phyloP scores from a whole-genome alignment of 2,797 vertebrate genomes.

The Cirrhinus mrigala region DNA sequence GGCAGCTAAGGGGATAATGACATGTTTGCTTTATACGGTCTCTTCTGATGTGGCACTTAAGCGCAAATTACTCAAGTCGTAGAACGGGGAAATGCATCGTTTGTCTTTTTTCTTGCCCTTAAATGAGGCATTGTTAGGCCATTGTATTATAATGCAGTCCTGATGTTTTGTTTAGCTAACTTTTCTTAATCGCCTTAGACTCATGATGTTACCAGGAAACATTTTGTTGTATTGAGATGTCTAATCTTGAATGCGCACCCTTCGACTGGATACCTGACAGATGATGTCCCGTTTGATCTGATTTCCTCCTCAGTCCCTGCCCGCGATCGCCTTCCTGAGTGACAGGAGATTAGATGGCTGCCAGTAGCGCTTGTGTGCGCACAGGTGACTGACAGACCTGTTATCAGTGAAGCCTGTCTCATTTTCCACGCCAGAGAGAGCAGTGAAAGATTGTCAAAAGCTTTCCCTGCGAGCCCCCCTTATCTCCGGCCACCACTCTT shows the following conservation, averaged over 20 bases:
- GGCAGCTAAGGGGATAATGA: slow-evolving; percentile 75
- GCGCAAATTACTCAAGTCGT: slow-evolving; percentile 73
- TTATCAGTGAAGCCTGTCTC: slow-evolving; percentile 56
- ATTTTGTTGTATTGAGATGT: slow-evolving; percentile 31
- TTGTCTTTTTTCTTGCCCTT: slow-evolving; percentile 44
- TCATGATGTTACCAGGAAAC: slow-evolving; percentile 25
- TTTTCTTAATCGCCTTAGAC: not conserved
- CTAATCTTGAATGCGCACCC: not conserved
- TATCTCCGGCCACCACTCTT: slow-evolving; percentile 59
- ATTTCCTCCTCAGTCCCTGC: not conserved
- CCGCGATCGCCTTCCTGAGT: slow-evolving; percentile 9
- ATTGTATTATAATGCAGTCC: not conserved
- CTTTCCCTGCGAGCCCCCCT: slow-evolving; percentile 56
- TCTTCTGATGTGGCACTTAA: slow-evolving; percentile 79
- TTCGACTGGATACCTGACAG: slow-evolving; percentile 12
- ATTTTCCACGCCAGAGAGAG: slow-evolving; percentile 44
- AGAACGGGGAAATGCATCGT: slow-evolving; percentile 56
- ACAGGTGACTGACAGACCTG: slow-evolving; percentile 56
- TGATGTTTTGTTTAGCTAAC: slow-evolving; percentile 1
- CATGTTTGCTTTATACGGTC: slow-evolving; percentile 75
- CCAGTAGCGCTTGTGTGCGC: slow-evolving; percentile 18
- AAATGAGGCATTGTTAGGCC: slow-evolving; percentile 14
- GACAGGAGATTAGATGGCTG: slow-evolving; percentile 41
- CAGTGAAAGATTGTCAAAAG: slow-evolving; percentile 50
- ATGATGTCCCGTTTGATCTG: slow-evolving; percentile 29